These are phyloP conservation scores for Cerceris rybyensis DNA, from an alignment of 2,888 invertebrate genomes.

Conservation along the genomic window DNA sequence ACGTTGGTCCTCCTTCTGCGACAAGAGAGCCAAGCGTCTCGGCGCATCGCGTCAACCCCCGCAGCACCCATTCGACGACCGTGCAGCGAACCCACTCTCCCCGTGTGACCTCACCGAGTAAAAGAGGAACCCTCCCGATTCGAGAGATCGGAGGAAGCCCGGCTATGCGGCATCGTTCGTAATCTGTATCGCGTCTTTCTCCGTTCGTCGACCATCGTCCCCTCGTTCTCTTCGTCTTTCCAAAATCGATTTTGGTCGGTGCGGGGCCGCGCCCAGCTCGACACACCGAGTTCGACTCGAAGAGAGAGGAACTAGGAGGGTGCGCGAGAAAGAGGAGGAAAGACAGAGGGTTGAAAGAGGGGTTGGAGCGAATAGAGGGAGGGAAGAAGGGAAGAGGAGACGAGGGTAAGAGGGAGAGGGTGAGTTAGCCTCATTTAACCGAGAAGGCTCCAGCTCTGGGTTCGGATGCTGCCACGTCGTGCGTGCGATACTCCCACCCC, in stretches of 20 bases:
- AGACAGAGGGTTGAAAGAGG: conserved; percentile 9
- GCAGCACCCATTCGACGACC: conserved; percentile 16
- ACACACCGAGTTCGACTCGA: conserved; percentile 63
- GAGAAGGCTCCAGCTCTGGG: conserved; percentile 68
- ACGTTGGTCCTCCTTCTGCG: conserved; percentile 18
- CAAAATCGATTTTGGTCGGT: conserved; percentile 79
- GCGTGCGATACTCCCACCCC: conserved; percentile 65
- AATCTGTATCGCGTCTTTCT: conserved; percentile 70
- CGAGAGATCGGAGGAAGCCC: conserved; percentile 60
- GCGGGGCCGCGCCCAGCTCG: conserved; percentile 78
- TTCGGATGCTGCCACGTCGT: conserved; percentile 63
- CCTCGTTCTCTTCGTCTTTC: conserved; percentile 70
- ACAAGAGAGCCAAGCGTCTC: not conserved
- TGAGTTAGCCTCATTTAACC: conserved; percentile 78
- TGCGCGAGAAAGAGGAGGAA: conserved; percentile 9
- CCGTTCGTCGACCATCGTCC: conserved; percentile 49
- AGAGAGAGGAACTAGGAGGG: conserved; percentile 1
- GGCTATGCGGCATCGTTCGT: conserved; percentile 60
- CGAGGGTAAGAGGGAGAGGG: conserved; percentile 39
- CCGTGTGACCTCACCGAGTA: conserved; percentile 44
- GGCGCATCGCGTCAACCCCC: conserved; percentile 23
- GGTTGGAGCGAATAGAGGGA: conserved; percentile 21
- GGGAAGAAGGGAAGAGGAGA: conserved; percentile 15
- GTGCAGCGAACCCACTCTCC: conserved; percentile 9
- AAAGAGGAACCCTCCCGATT: conserved; percentile 52